Conservation (phyloP, 2,797 vertebrate species). For the Poliocrania exsul region DNA sequence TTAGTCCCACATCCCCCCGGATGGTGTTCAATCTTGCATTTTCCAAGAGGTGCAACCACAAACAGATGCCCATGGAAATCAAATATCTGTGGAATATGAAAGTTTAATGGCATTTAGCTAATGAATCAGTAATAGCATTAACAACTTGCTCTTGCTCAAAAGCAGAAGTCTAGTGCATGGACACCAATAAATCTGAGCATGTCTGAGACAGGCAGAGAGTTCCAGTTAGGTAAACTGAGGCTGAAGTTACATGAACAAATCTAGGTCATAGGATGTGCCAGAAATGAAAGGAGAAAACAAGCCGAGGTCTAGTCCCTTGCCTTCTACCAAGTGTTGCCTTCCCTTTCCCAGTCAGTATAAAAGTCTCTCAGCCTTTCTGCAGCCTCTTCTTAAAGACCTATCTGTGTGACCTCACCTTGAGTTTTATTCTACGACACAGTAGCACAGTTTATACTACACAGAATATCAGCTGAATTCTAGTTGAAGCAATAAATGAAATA, state of each 20-base stretch:
- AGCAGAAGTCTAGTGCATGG: not conserved
- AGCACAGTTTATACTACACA: not conserved
- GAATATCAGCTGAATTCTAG: not conserved
- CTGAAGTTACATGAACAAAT: not conserved
- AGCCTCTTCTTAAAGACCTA: not conserved
- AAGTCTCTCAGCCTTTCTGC: not conserved
- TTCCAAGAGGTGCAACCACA: rapidly evolving
- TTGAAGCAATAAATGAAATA: not conserved
- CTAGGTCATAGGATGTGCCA: not conserved
- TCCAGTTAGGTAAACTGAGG: not conserved
- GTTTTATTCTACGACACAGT: not conserved
- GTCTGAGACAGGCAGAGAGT: not conserved
- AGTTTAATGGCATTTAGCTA: not conserved
- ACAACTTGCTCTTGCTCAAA: not conserved
- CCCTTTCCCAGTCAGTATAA: not conserved
- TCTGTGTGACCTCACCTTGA: not conserved
- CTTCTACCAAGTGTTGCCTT: not conserved
- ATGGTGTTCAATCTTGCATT: not conserved
- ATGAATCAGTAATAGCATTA: not conserved
- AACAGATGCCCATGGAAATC: not conserved
- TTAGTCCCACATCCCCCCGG: not conserved
- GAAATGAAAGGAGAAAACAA: not conserved
- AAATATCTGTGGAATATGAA: not conserved
- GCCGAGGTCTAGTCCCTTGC: not conserved
- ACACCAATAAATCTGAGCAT: not conserved